Evolutionary conservation across 2,113 vertebrate genomes (phyloP).

Genomic region (Indicator indicator): DNA sequence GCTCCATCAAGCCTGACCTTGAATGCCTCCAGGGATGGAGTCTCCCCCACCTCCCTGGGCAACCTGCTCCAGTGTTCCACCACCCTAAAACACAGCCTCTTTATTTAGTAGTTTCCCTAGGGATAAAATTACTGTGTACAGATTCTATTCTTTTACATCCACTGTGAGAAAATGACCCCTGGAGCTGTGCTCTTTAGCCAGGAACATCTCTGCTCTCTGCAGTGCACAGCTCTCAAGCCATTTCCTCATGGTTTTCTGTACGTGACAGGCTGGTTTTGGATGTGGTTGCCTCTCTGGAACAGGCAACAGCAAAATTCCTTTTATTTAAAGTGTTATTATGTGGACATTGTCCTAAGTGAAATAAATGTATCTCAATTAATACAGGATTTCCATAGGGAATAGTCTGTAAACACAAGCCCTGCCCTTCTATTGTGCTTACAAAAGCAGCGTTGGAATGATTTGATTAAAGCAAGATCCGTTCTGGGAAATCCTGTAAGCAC

Average conservation of each 20-base stretch:
- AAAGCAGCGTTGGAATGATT: constrained; percentile 66
- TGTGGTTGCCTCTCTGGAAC: background rate
- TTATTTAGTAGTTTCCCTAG: constrained; percentile 26
- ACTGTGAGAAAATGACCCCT: background rate
- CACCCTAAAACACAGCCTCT: background rate
- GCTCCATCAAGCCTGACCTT: too few relatives aligned
- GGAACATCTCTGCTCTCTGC: constrained; percentile 38
- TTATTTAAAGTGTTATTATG: constrained; percentile 41
- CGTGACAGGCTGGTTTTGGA: background rate
- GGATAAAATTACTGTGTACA: constrained; percentile 32
- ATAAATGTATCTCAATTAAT: constrained; percentile 50
- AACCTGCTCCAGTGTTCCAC: too few relatives aligned
- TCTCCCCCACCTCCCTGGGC: too few relatives aligned
- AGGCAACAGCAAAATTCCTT: constrained; percentile 8
- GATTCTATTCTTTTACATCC: background rate
- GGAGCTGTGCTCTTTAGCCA: background rate
- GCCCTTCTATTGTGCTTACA: constrained; percentile 66
- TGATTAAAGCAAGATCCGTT: constrained; percentile 65
- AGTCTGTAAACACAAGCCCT: constrained; percentile 66
- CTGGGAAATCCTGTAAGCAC: constrained; percentile 67
- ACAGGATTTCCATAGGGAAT: constrained; percentile 63
- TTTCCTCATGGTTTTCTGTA: constrained; percentile 41
- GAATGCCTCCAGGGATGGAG: too few relatives aligned
- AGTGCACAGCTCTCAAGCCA: background rate
- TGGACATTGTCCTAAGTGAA: constrained; percentile 26